phyloP scores from a whole-genome alignment of 2,797 vertebrate genomes.

The Chelon auratus region DNA sequence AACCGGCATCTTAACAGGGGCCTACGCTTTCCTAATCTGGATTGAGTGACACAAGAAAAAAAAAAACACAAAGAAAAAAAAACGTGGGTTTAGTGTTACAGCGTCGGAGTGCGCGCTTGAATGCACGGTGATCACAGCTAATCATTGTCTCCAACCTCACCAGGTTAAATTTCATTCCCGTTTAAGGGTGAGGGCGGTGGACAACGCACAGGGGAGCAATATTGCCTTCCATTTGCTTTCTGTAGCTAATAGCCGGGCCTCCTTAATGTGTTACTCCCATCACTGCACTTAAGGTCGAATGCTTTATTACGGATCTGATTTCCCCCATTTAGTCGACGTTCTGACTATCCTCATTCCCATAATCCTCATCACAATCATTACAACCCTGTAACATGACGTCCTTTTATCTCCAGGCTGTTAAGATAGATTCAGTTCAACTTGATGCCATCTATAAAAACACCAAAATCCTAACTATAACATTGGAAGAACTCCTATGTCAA shows the following conservation, averaged over 20 bases:
- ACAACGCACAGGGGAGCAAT: constrained; percentile 14
- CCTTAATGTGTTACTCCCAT: constrained; percentile 2
- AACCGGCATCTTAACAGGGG: neutral
- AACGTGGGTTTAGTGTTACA: constrained; percentile 14
- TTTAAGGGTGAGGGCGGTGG: constrained; percentile 10
- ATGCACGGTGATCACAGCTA: constrained; percentile 30
- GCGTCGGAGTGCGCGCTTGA: neutral
- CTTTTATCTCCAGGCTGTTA: neutral
- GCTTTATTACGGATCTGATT: constrained; percentile 13
- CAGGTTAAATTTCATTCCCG: constrained; percentile 24
- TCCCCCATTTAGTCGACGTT: neutral
- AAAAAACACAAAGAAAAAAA: constrained; percentile 11
- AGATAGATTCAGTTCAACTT: neutral
- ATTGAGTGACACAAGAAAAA: constrained; percentile 2
- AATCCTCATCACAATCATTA: neutral
- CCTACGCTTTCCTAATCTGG: neutral
- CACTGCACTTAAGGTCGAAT: neutral
- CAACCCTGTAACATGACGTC: neutral
- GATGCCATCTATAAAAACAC: neutral
- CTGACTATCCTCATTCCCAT: neutral
- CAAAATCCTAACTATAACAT: neutral
- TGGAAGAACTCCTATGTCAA: neutral
- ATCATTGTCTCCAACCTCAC: constrained; percentile 10
- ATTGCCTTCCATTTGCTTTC: constrained; percentile 23
- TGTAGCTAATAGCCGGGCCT: constrained; percentile 6